Base-by-base conservation (phyloP, 2,113 vertebrate species). In the Lycaon pictus region DNA sequence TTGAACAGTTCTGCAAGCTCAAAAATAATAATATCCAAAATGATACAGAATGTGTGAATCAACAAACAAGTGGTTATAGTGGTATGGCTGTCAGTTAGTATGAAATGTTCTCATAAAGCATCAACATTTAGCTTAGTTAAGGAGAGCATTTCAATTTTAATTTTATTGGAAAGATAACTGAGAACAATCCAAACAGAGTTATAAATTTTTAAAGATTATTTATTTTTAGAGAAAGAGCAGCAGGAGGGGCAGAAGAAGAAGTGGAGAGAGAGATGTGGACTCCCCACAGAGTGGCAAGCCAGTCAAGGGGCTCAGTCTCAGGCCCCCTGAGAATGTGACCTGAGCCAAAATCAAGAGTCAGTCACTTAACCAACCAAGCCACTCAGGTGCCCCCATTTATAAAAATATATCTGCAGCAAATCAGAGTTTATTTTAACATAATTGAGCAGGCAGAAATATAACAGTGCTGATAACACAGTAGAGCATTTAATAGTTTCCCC, bases 401-500 rank as follows among this genome's bases (percentile, higher is more conserved):
- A 67, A 72, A 88, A 84, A n/a, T 77, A 32, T 96, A 80, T 51
- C 80, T 74, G 11, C 4, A 80, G 71, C 13, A 65, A 88, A 84
- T 96, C 35, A 51, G 43, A 63, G 20, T 69, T 86, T 51, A 60
- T 74, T 94, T 94, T 76, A 88, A 76, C 53, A 17, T 76, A 96
- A 89, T 10, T 92, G 11, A 84, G 23, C 51, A 16, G 25, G 76
- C 27, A 80, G 35, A 96, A 93, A 86, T 96, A 88, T 48, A 63
- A 82, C 58, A 86, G 11, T 93, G 37, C 48, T 88, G 27, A 79
- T 86, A 77, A 79, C 12, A 56, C n/a, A 7, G 11, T 72, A 23
- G 43, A 91, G 76, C 27, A 11, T 69, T 87, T 72, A 85, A 67
- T 56, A 35, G 20, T 79, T 95, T 96, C 16, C 60, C 22, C 62